These are phyloP conservation scores for Dromiciops gliroides DNA, from an alignment of 2,113 vertebrate species.

Conservation along the genomic window DNA sequence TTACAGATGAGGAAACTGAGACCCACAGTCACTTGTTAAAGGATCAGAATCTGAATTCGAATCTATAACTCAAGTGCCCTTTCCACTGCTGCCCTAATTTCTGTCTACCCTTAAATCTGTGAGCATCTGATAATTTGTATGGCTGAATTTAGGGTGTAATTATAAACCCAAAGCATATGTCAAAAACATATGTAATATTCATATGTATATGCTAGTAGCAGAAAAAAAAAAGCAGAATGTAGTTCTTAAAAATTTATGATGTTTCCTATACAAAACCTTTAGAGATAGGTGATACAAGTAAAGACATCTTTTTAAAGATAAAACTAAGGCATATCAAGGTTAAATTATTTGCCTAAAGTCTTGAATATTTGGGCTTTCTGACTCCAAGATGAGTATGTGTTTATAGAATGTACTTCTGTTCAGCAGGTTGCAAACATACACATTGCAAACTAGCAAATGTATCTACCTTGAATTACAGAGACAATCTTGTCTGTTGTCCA, in stretches of 20 bases:
- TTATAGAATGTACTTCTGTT: neutral
- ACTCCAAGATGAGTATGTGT: neutral
- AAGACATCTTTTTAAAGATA: neutral
- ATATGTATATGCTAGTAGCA: neutral
- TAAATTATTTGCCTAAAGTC: neutral
- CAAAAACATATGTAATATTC: neutral
- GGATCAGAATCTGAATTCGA: neutral
- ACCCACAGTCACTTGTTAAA: neutral
- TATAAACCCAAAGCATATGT: neutral
- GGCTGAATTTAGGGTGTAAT: conserved; percentile 2
- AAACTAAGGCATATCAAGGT: neutral
- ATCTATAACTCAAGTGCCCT: neutral
- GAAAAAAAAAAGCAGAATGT: neutral
- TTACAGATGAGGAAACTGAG: neutral
- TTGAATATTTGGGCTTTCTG: neutral
- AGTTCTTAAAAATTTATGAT: neutral
- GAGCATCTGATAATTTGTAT: neutral
- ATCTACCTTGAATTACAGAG: neutral
- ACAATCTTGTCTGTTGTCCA: neutral
- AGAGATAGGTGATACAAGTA: neutral
- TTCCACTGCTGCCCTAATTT: neutral
- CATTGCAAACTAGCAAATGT: neutral
- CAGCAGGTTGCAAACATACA: neutral
- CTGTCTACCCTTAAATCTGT: neutral
- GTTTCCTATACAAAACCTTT: neutral